Percentiles rank a stretch among this genome's conserved stretches.
These are phyloP conservation scores for Mola mola DNA, from an alignment of 2,113 vertebrate species.

Conservation along the genomic window DNA sequence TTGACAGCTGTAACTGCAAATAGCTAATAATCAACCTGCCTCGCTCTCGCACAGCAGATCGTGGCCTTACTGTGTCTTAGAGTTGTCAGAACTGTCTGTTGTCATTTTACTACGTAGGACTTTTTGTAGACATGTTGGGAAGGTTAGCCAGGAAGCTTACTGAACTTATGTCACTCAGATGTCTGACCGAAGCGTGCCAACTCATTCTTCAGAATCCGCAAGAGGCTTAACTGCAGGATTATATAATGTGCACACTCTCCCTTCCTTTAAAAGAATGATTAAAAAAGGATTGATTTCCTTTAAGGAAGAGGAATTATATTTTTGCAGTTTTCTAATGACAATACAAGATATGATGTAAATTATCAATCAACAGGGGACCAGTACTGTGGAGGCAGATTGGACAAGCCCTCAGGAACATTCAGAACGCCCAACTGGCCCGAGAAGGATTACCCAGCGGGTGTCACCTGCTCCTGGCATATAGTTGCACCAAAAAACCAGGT, in stretches of 20 bases:
- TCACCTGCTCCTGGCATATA: slow-evolving; percentile 96
- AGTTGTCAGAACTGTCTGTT: slow-evolving; percentile 15
- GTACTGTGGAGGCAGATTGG: slow-evolving; percentile 93
- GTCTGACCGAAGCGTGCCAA: no score
- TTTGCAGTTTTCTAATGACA: not conserved
- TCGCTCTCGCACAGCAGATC: slow-evolving; percentile 17
- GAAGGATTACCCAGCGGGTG: slow-evolving; percentile 94
- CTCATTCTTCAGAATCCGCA: no score
- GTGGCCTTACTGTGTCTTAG: slow-evolving; percentile 9
- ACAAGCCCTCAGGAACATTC: slow-evolving; percentile 89
- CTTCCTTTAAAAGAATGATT: not conserved
- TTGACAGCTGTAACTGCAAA: slow-evolving; percentile 40
- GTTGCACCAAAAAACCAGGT: slow-evolving; percentile 96
- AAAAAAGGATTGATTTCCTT: not conserved
- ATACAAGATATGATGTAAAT: no score
- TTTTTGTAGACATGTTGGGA: no score
- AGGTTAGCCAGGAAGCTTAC: no score
- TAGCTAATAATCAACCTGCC: slow-evolving; percentile 22
- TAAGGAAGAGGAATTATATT: not conserved
- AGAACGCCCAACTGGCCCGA: slow-evolving; percentile 98
- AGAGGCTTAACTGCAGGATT: no score
- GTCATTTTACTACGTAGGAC: no score
- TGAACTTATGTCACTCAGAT: slow-evolving; percentile 22
- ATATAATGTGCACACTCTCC: not conserved
- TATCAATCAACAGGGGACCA: slow-evolving; percentile 87